Evolutionary conservation across 2,797 vertebrate genomes (phyloP).

Genomic region (Siniperca undulata): DNA sequence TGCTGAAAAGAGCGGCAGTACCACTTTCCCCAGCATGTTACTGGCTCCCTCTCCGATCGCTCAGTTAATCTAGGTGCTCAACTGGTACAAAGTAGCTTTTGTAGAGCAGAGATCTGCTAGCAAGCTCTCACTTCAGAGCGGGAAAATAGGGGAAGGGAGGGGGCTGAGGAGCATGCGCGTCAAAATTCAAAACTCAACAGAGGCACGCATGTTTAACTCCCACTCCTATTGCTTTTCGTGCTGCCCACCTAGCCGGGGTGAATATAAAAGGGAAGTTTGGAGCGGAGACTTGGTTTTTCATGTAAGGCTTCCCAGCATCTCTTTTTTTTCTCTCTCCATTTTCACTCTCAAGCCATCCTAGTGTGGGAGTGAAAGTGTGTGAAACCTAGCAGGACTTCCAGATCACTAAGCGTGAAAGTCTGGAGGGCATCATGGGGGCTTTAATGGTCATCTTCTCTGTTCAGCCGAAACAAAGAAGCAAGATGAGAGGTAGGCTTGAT

Average conservation of each 20-base stretch:
- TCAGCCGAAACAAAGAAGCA: slow-evolving; percentile 80
- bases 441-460: slow-evolving; percentile 84
- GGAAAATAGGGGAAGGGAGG: slow-evolving; percentile 45
- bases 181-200: slow-evolving; percentile 73
- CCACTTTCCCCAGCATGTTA: slow-evolving; percentile 50
- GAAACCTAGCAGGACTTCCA: slow-evolving; percentile 77
- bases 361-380: slow-evolving; percentile 69
- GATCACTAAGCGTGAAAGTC: slow-evolving; percentile 69
- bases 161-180: slow-evolving; percentile 54
- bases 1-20: slow-evolving; percentile 62
- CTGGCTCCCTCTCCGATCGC: slow-evolving; percentile 61
- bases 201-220: slow-evolving; percentile 57
- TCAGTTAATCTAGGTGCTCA: slow-evolving; percentile 76
- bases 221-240: slow-evolving; percentile 49
- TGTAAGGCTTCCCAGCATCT: slow-evolving; percentile 33
- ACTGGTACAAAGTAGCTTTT: slow-evolving; percentile 67
- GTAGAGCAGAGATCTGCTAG: slow-evolving; percentile 50
- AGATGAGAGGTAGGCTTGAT: slow-evolving; percentile 77
- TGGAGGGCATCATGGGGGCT: slow-evolving; percentile 74
- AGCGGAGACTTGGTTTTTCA: slow-evolving; percentile 50
- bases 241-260: slow-evolving; percentile 66
- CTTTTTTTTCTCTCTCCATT: slow-evolving; percentile 20
- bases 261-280: slow-evolving; percentile 71
- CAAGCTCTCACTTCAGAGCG: slow-evolving; percentile 57
- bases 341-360: slow-evolving; percentile 44